Evolutionary conservation across 2,888 invertebrate genomes (phyloP).

Genomic region (Colostygia pectinataria): DNA sequence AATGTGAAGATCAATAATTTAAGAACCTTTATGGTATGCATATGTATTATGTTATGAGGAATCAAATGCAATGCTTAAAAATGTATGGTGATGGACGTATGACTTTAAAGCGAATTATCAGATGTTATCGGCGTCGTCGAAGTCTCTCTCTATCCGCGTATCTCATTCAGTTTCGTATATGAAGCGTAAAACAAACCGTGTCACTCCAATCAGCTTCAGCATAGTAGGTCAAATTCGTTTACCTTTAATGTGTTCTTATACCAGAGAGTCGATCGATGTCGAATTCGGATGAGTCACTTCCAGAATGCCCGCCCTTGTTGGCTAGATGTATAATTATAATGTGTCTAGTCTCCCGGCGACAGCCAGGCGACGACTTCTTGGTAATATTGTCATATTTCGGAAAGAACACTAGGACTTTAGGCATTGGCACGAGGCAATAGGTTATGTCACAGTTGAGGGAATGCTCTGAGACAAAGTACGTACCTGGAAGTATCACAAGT

Average conservation of each 20-base stretch:
- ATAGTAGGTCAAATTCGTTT: conserved; percentile 59
- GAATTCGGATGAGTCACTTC: conserved; percentile 72
- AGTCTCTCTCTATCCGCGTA: no score
- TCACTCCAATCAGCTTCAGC: conserved; percentile 39
- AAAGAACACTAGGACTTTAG: conserved; percentile 17
- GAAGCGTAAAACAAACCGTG: neutral
- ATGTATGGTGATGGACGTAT: no score
- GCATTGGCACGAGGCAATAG: conserved; percentile 14
- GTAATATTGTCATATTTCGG: conserved; percentile 55
- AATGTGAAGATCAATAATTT: no score
- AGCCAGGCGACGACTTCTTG: conserved; percentile 62
- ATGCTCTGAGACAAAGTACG: conserved; percentile 32
- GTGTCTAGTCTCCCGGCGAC: conserved; percentile 80
- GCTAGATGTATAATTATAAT: conserved; percentile 74
- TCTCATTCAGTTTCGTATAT: no score
- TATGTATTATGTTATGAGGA: no score
- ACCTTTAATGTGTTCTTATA: conserved; percentile 59
- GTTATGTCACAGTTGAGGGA: conserved; percentile 32
- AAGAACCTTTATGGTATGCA: no score
- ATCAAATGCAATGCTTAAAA: no score
- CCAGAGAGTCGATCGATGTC: conserved; percentile 68
- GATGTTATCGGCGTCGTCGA: no score
- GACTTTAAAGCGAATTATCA: no score
- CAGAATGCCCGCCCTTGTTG: conserved; percentile 68
- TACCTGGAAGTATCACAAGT: conserved; percentile 68